Percentiles rank a stretch among this genome's conserved stretches.
These are phyloP conservation scores for Cydia pomonella DNA, from an alignment of 1,140 invertebrate species.

Conservation along the genomic window DNA sequence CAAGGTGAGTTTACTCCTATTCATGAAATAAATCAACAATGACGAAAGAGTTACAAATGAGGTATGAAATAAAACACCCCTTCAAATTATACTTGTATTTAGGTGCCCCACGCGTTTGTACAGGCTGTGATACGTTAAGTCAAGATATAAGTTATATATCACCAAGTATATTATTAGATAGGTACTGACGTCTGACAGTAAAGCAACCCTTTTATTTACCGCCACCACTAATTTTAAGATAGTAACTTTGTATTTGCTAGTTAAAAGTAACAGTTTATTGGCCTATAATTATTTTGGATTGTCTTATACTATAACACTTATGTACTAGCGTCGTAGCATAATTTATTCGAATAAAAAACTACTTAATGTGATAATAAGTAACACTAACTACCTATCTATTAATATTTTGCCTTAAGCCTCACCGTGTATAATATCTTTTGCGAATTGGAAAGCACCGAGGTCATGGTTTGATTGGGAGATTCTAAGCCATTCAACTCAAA, in stretches of 20 bases:
- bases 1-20: too few relatives aligned
- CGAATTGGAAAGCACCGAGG: conserved; percentile 23
- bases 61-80: not conserved
- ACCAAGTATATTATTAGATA: conserved; percentile 50
- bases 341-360: conserved; percentile 28
- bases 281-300: conserved; percentile 15
- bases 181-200: too few relatives aligned
- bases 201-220: conserved; percentile 65
- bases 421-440: conserved; percentile 23
- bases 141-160: conserved; percentile 69
- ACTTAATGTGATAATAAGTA: not conserved
- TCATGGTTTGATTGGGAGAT: conserved; percentile 28
- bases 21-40: too few relatives aligned
- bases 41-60: not conserved
- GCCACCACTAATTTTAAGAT: conserved; percentile 72
- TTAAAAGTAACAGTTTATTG: conserved; percentile 36
- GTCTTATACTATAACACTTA: conserved; percentile 47
- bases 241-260: conserved; percentile 53
- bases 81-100: conserved; percentile 23
- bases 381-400: not conserved
- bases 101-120: not conserved
- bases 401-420: conserved; percentile 13
- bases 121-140: conserved; percentile 55
- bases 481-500: conserved; percentile 21
- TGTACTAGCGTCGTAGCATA: conserved; percentile 24